phyloP scores from a whole-genome alignment of 1,140 invertebrate genomes.

The Cataglyphis hispanica region DNA sequence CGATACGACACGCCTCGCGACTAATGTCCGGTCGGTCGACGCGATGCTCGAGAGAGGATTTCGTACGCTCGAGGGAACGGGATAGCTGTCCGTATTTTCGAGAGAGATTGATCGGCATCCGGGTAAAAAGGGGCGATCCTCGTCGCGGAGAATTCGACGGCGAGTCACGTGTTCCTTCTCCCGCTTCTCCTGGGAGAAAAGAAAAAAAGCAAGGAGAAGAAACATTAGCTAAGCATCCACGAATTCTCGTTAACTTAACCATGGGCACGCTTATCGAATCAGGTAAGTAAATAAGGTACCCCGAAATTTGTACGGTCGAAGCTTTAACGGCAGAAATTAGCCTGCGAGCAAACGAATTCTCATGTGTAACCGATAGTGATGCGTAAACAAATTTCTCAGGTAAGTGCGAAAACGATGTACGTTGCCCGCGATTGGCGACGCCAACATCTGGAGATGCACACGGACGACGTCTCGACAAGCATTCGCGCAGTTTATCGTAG shows the following conservation, averaged over 20 bases:
- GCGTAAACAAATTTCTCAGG: slow-evolving; percentile 42
- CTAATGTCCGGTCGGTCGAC: slow-evolving; percentile 70
- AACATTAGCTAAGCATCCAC: slow-evolving; percentile 16
- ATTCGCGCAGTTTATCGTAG: not conserved
- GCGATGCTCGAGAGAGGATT: slow-evolving; percentile 58
- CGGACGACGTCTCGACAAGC: slow-evolving; percentile 3
- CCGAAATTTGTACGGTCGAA: slow-evolving; percentile 7
- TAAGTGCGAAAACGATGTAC: slow-evolving; percentile 42
- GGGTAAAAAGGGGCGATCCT: slow-evolving; percentile 63
- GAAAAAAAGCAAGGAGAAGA: slow-evolving; percentile 4
- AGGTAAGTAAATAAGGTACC: slow-evolving; percentile 24
- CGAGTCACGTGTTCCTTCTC: slow-evolving; percentile 38
- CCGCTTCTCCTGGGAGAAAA: not conserved
- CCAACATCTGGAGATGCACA: slow-evolving; percentile 31
- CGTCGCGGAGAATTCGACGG: slow-evolving; percentile 16
- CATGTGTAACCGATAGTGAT: slow-evolving; percentile 61
- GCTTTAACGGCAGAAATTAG: slow-evolving; percentile 45
- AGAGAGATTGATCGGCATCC: slow-evolving; percentile 70
- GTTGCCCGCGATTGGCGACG: slow-evolving; percentile 20
- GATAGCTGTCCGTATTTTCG: slow-evolving; percentile 74
- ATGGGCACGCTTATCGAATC: slow-evolving; percentile 22
- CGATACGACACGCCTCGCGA: slow-evolving; percentile 76
- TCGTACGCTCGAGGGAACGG: slow-evolving; percentile 48
- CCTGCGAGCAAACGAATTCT: slow-evolving; percentile 54
- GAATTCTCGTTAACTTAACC: slow-evolving; percentile 47